Evolutionary conservation across 2,113 vertebrate species (phyloP).

Genomic region (Cynopterus brachyotis): DNA sequence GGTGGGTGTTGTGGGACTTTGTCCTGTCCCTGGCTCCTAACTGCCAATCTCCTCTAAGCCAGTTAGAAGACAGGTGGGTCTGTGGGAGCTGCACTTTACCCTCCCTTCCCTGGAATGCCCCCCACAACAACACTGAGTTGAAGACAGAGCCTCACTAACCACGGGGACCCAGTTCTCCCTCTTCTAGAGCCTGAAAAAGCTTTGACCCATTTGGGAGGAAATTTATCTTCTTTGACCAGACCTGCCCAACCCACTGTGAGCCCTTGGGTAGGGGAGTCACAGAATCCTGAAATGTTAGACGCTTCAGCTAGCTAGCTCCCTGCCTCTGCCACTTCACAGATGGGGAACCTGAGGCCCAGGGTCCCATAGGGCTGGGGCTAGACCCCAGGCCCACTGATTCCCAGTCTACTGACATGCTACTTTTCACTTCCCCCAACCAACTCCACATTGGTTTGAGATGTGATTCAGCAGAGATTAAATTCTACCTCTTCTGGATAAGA

Average conservation of each 20-base stretch:
- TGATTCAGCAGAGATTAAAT: slow-evolving; percentile 25
- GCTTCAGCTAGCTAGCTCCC: not conserved
- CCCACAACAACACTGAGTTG: not conserved
- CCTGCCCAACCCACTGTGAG: not conserved
- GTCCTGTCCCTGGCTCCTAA: not conserved
- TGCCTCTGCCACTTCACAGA: not conserved
- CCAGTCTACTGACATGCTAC: not conserved
- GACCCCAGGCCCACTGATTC: not conserved
- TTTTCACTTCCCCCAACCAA: not conserved
- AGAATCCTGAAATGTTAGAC: slow-evolving; percentile 2
- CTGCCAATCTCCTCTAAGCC: not conserved
- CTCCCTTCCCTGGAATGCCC: not conserved
- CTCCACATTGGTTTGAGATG: not conserved
- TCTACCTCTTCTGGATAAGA: not conserved
- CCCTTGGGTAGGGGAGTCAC: not conserved
- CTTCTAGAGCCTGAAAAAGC: not conserved
- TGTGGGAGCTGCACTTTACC: not conserved
- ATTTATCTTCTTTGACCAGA: slow-evolving; percentile 30
- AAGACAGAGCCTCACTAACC: not conserved
- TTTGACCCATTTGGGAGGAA: slow-evolving; percentile 30
- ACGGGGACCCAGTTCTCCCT: not conserved
- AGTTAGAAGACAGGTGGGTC: slow-evolving; percentile 25
- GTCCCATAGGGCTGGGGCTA: not conserved
- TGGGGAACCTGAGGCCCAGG: not conserved
- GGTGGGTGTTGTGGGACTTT: not conserved